phyloP scores from a whole-genome alignment of 64 coral and sea anemone genomes.

The Dendrophyllia cribrosa region DNA sequence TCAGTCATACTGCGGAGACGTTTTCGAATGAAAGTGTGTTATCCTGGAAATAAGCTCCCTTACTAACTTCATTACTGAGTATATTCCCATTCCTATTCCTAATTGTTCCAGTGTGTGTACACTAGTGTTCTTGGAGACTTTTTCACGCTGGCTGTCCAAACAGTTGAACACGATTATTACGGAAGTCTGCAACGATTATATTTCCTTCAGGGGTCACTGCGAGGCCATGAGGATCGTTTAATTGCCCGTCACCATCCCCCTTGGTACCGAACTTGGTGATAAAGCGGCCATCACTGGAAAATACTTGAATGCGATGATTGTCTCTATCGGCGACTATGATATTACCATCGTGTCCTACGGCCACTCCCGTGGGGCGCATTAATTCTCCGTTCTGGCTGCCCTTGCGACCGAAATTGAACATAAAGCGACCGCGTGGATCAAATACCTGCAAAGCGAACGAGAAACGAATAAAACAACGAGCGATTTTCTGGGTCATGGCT shows the following conservation, averaged over 20 bases:
- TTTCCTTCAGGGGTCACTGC: slow-evolving; percentile 92
- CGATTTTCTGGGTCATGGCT: not conserved
- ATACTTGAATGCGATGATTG: slow-evolving; percentile 99
- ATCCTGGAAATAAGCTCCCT: too few relatives aligned
- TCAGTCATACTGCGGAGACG: too few relatives aligned
- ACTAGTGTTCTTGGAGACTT: not conserved
- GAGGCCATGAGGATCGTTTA: slow-evolving; percentile 97
- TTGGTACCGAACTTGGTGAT: slow-evolving; percentile 97
- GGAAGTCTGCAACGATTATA: slow-evolving; percentile 95
- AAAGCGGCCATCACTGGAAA: slow-evolving; percentile 90
- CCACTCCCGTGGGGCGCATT: slow-evolving; percentile 93
- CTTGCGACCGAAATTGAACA: slow-evolving; percentile 99
- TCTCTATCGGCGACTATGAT: slow-evolving; percentile 98
- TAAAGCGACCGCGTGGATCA: slow-evolving; percentile 92
- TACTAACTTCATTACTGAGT: not conserved
- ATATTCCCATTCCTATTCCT: not conserved
- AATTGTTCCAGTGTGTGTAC: not conserved
- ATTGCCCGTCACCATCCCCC: slow-evolving; percentile 97
- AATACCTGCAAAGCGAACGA: slow-evolving; percentile 72
- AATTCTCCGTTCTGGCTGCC: slow-evolving; percentile 93
- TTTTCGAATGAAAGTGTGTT: too few relatives aligned
- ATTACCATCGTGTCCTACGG: slow-evolving; percentile 91
- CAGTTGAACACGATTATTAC: slow-evolving; percentile 96
- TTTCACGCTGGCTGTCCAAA: slow-evolving; percentile 69
- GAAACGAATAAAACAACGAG: not conserved